phyloP scores from a whole-genome alignment of 2,797 vertebrate genomes.

The Melanotaenia maccullochi region DNA sequence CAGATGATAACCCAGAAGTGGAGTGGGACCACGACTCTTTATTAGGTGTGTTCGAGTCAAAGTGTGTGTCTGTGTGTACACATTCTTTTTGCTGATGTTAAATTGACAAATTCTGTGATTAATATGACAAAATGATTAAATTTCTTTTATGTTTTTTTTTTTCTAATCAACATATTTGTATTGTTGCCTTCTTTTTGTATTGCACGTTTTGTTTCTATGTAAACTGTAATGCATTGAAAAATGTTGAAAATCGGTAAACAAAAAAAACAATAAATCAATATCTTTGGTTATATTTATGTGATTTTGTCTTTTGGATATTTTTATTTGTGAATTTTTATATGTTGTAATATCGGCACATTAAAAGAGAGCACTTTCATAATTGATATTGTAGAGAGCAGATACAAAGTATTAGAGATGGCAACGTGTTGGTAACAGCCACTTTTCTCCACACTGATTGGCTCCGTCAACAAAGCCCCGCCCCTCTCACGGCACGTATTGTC shows the following conservation, averaged over 20 bases:
- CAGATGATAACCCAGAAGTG: conserved; percentile 14
- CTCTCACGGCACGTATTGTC: conserved; percentile 65
- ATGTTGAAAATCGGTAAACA: conserved; percentile 48
- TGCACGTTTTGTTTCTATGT: conserved; percentile 64
- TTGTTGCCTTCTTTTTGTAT: conserved; percentile 59
- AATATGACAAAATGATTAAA: conserved; percentile 24
- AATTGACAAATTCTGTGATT: conserved; percentile 23
- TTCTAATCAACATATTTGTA: conserved; percentile 40
- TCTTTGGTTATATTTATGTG: conserved; percentile 44
- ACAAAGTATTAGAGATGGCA: neutral
- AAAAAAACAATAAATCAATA: conserved; percentile 61
- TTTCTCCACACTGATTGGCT: conserved; percentile 61
- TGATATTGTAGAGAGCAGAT: neutral
- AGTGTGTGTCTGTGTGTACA: conserved; percentile 11
- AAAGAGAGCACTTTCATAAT: neutral
- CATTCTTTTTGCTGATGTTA: conserved; percentile 36
- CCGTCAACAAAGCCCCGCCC: conserved; percentile 66
- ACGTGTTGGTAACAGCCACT: neutral
- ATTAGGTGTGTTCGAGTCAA: conserved; percentile 2
- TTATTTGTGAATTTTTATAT: neutral
- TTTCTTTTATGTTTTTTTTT: conserved; percentile 46
- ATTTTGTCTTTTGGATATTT: conserved; percentile 8
- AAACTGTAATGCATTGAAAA: conserved; percentile 51
- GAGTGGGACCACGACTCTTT: neutral
- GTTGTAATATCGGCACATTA: neutral